Conservation (phyloP, 2,797 vertebrate genomes). For the Syngnathus acus region DNA sequence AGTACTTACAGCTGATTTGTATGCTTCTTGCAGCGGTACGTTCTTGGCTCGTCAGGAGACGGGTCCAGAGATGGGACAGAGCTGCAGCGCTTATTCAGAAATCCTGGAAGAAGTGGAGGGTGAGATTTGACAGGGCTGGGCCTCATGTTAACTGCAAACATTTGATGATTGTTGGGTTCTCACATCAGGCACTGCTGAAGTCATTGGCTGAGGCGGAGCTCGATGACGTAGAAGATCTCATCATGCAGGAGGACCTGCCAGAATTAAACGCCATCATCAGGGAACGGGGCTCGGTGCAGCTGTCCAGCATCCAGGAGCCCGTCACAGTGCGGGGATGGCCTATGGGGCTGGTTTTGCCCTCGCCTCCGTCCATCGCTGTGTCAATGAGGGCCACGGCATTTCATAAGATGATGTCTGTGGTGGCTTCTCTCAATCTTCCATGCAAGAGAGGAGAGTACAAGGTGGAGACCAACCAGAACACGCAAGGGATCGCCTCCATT, state of each 20-base stretch:
- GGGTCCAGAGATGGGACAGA: slow-evolving; percentile 66
- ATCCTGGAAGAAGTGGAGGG: slow-evolving; percentile 82
- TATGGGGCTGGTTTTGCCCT: slow-evolving; percentile 80
- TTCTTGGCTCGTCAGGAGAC: slow-evolving; percentile 79
- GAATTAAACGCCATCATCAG: slow-evolving; percentile 24
- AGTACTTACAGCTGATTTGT: neutral
- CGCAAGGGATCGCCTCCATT: slow-evolving; percentile 78
- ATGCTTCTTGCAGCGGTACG: slow-evolving; percentile 67
- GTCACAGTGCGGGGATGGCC: slow-evolving; percentile 75
- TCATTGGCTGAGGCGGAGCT: slow-evolving; percentile 79
- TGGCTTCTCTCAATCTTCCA: slow-evolving; percentile 71
- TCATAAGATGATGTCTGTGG: slow-evolving; percentile 72
- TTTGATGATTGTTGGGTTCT: neutral
- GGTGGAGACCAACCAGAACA: slow-evolving; percentile 66
- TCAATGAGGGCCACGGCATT: slow-evolving; percentile 58
- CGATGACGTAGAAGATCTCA: slow-evolving; percentile 69
- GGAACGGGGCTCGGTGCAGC: slow-evolving; percentile 56
- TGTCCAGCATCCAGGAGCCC: slow-evolving; percentile 56
- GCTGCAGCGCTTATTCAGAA: slow-evolving; percentile 76
- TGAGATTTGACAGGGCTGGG: slow-evolving; percentile 51
- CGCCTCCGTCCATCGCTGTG: slow-evolving; percentile 61
- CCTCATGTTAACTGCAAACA: neutral
- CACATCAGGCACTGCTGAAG: slow-evolving; percentile 68
- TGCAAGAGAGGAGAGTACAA: slow-evolving; percentile 52
- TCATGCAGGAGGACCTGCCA: slow-evolving; percentile 43